Evolutionary conservation across 2,888 invertebrate species (phyloP), one percentile per base, ranked within the genome.

Genomic region (Cheiracanthium punctorium): DNA sequence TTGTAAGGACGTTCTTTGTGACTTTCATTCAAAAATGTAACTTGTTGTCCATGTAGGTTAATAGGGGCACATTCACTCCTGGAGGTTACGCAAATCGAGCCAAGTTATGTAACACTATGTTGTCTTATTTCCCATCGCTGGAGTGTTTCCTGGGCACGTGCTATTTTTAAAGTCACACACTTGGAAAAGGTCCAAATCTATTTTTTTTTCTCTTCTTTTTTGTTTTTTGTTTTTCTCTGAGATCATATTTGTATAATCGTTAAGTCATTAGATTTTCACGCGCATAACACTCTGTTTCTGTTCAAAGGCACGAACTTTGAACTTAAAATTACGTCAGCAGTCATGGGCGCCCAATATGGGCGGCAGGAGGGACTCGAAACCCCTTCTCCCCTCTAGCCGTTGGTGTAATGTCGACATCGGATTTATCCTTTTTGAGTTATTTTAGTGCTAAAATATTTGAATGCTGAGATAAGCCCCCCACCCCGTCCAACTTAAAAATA

Each of bases 141-240:
- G 52, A 48, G 32, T 32, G 30, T 58, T 33, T 71, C 58, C 71
- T 37, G 20, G n/a, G n/a, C n/a, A n/a, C 43, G 58, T 20, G 8
- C 48, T 79, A 79, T 79, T 79, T 79, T 79, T 28, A 43, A 28
- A 30, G 30, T 58, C 20, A 32, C 58, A 70, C 58, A 79, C 52
- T 79, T 79, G 79, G 79, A 79, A 4, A 12, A 28, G n/a, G 20
- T 71, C 79, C 79, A 79, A 33, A 12, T 2, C 17, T 17, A 10
- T 17, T 48, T 48, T 48, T 48, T 17, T 10, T 7, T 10, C 17
- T 48, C 17, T 17, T 17, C 43, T 17, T 17, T n/a, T n/a, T n/a
- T n/a, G n/a, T n/a, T n/a, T n/a, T n/a, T n/a, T n/a, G n/a, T n/a
- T n/a, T n/a, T n/a, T n/a, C n/a, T n/a, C 43, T 48, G 43, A 48